These are phyloP conservation scores for Hoplias malabaricus DNA, from an alignment of 2,113 vertebrate species.

Conservation along the genomic window DNA sequence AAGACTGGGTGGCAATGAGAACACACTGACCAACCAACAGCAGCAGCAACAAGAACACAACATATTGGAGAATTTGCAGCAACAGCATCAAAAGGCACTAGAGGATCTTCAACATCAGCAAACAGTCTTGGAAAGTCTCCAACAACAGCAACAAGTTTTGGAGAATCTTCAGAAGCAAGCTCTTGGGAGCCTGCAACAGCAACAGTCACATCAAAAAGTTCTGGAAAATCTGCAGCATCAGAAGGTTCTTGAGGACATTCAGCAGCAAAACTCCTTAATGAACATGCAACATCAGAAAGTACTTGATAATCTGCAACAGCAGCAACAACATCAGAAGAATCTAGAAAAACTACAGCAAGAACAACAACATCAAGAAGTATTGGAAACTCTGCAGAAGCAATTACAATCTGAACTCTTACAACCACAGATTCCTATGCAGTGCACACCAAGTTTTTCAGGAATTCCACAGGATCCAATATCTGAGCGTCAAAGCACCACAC, in stretches of 20 bases:
- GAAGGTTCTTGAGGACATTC: constrained; percentile 63
- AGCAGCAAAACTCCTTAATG: constrained; percentile 66
- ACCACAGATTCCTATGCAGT: constrained; percentile 87
- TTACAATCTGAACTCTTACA: constrained; percentile 83
- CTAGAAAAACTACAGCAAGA: constrained; percentile 71
- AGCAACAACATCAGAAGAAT: constrained; percentile 74
- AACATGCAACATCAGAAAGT: constrained; percentile 75
- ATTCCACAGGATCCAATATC: constrained; percentile 72
- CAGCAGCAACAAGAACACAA: constrained; percentile 75
- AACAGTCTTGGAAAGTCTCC: constrained; percentile 49
- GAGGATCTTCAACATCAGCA: constrained; percentile 76
- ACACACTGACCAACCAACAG: constrained; percentile 78
- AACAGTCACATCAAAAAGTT: constrained; percentile 67
- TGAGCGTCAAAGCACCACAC: constrained; percentile 72
- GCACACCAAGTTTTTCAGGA: constrained; percentile 75
- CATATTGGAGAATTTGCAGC: constrained; percentile 64
- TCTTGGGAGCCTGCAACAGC: constrained; percentile 54
- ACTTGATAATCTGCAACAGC: constrained; percentile 76
- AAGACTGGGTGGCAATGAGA: constrained; percentile 80
- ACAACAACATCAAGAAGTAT: constrained; percentile 73
- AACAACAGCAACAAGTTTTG: constrained; percentile 66
- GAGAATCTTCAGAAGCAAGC: constrained; percentile 64
- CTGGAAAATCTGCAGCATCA: constrained; percentile 69
- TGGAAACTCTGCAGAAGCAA: constrained; percentile 81
- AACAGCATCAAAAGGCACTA: constrained; percentile 81